Conservation (phyloP, 2,888 invertebrate genomes). For the Orthosia cruda region DNA sequence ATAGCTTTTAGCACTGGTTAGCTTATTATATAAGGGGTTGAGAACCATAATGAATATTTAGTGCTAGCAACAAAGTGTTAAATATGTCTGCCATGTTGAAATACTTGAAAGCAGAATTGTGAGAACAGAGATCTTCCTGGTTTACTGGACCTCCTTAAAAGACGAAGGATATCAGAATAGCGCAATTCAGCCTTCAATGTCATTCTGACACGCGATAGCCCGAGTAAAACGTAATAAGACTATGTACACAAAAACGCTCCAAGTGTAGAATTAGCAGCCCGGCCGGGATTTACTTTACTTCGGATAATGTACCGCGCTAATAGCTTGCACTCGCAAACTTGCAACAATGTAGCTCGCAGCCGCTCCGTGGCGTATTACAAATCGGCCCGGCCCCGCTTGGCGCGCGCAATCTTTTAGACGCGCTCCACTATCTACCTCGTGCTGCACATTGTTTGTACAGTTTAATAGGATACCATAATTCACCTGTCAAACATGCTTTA, state of each 20-base stretch:
- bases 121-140: neutral
- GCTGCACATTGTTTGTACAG: constrained; percentile 66
- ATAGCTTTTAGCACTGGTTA: constrained; percentile 31
- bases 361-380: constrained; percentile 69
- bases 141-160: neutral
- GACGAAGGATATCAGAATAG: neutral
- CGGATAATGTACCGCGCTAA: constrained; percentile 52
- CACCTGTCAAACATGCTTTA: constrained; percentile 65
- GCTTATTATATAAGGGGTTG: constrained; percentile 18
- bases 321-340: constrained; percentile 58
- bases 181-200: constrained; percentile 42
- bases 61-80: neutral
- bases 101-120: neutral
- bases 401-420: constrained; percentile 65
- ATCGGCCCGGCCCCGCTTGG: constrained; percentile 64
- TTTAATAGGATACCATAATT: constrained; percentile 68
- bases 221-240: constrained; percentile 32
- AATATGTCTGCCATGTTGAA: neutral
- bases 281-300: constrained; percentile 43
- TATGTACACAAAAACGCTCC: constrained; percentile 48
- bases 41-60: constrained; percentile 11
- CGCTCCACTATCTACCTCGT: constrained; percentile 62
- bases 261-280: constrained; percentile 54
- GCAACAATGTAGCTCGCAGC: constrained; percentile 60
- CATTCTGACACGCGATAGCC: constrained; percentile 56